Conservation (phyloP, 2,113 vertebrate genomes). For the Aspidoscelis tigris region DNA sequence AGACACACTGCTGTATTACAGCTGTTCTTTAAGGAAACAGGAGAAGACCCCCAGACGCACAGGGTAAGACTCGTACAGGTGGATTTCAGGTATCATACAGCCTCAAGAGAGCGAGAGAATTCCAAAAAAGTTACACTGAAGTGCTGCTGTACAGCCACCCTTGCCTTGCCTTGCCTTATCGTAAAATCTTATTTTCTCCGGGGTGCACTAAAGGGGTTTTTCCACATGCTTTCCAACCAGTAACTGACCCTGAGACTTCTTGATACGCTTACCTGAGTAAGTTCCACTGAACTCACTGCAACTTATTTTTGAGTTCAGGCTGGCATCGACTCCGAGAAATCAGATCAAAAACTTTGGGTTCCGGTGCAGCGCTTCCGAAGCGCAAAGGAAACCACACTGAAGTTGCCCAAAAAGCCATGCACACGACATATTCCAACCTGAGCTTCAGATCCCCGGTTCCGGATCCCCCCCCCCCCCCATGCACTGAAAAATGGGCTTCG, state of each 20-base stretch:
- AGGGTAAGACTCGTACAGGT: neutral
- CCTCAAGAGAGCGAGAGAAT: neutral
- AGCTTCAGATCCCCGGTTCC: neutral
- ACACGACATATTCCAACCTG: neutral
- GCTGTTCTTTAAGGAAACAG: neutral
- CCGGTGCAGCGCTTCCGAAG: accelerated
- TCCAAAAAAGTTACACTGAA: neutral
- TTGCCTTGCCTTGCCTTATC: accelerated
- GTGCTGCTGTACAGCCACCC: accelerated
- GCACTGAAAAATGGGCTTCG: accelerated
- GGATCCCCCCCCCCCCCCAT: neutral
- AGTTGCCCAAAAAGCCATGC: accelerated
- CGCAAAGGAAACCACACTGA: neutral
- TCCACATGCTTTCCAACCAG: neutral
- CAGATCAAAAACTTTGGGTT: neutral
- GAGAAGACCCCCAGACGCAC: neutral
- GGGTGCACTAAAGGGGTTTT: neutral
- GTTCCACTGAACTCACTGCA: neutral
- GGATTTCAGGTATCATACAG: neutral
- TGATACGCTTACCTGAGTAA: neutral
- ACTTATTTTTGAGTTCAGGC: neutral
- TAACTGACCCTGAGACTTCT: no score
- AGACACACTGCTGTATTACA: neutral
- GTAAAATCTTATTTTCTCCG: neutral
- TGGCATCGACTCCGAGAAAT: neutral